These are phyloP conservation scores for Platyscapa corneri DNA, from an alignment of 1,140 invertebrate genomes.

Conservation along the genomic window DNA sequence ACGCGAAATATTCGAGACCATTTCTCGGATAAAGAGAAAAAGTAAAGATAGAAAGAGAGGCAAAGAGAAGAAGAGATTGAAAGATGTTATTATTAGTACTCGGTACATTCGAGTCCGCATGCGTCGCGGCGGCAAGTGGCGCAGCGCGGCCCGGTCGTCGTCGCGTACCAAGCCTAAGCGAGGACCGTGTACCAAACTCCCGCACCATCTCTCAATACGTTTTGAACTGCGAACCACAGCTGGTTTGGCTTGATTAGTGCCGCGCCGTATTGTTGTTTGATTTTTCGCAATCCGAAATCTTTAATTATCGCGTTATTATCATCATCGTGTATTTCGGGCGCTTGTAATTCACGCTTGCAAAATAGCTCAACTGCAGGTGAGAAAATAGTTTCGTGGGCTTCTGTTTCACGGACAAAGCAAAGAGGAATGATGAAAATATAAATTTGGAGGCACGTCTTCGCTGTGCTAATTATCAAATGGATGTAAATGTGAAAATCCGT, in stretches of 20 bases:
- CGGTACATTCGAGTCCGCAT: conserved; percentile 63
- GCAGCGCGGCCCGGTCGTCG: not conserved
- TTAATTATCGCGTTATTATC: not conserved
- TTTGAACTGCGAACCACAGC: conserved; percentile 69
- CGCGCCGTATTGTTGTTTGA: conserved; percentile 68
- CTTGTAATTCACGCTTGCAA: not conserved
- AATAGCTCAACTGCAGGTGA: conserved; percentile 36
- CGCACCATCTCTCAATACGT: conserved; percentile 66
- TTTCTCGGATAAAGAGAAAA: not conserved
- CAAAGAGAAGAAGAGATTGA: not conserved
- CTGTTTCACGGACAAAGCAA: not conserved
- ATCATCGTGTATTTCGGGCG: not conserved
- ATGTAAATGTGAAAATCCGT: not conserved
- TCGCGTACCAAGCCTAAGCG: conserved; percentile 61
- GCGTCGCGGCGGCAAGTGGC: conserved; percentile 62
- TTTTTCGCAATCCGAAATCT: conserved; percentile 16
- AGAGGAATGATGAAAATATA: not conserved
- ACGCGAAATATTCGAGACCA: conserved; percentile 41
- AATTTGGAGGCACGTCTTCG: not conserved
- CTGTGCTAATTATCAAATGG: not conserved
- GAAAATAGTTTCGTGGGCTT: not conserved
- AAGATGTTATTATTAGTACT: conserved; percentile 66
- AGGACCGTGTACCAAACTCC: conserved; percentile 49
- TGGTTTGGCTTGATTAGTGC: conserved; percentile 70
- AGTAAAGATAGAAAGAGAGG: not conserved